Evolutionary conservation across 1,140 invertebrate species (phyloP), one percentile per base, ranked within the genome.

Genomic region (Prorops nasuta): DNA sequence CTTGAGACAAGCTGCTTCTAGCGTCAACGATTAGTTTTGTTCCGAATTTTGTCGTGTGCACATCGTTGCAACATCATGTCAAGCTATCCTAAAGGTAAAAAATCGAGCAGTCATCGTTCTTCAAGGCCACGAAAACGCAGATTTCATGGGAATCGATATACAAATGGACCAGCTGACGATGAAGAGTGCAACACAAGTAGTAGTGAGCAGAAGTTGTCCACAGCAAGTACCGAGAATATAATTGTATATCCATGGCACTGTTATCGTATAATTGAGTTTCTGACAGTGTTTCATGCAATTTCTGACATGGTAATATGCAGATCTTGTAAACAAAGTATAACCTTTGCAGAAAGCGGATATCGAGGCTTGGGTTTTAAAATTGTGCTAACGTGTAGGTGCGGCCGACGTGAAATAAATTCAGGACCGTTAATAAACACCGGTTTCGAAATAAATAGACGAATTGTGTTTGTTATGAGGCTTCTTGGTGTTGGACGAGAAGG

Each of bases 391-490:
- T 56, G 54, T 36, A 42, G n/a, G 20, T 52, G 45, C 38, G 49
- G 51, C 44, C 24, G 32, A 48, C 39, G 44, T 37, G 44, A 51
- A 55, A 51, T 47, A 6, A 37, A 43, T 19, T 51, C 52, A 15
- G 36, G 45, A 20, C 52, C 56, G 19, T 55, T 54, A 12, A 40
- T 58, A 8, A 24, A 54, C 38, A 54, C 35, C 47, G 40, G 45
- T 17, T 51, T 38, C 21, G 45, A 58, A 58, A 54, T 58, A 18
- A 58, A 54, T 28, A 48, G 51, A 21, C 31, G 51, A 34, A 53
- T 54, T 41, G 40, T 57, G 19, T 57, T 51, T 38, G 58, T 49
- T n/a, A n/a, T n/a, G n/a, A n/a, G n/a, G n/a, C n/a, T n/a, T n/a
- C n/a, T n/a, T n/a, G n/a, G n/a, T n/a, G n/a, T 36, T 37, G 44